phyloP scores from a whole-genome alignment of 2,888 invertebrate species.

The Eucriotettix oculatus region DNA sequence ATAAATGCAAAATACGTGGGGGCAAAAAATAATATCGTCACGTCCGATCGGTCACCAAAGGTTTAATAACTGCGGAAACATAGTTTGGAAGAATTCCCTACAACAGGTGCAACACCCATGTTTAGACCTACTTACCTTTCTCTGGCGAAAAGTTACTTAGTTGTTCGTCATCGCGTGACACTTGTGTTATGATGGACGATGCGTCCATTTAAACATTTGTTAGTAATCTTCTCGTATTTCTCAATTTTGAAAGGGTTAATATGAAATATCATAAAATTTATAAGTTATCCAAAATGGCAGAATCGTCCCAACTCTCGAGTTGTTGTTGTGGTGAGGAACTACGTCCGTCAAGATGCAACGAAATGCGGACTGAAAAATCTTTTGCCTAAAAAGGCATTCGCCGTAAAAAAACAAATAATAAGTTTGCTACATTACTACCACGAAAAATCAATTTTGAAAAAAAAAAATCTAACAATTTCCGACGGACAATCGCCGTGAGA shows the following conservation, averaged over 20 bases:
- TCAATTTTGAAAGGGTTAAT: conserved; percentile 12
- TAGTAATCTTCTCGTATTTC: conserved; percentile 11
- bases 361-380: too few relatives aligned
- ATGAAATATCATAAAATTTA: conserved; percentile 15
- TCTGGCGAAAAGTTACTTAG: conserved; percentile 80
- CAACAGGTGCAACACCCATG: conserved; percentile 14
- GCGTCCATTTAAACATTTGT: conserved; percentile 84
- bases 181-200: conserved; percentile 97
- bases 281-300: conserved; percentile 18
- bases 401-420: too few relatives aligned
- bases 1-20: too few relatives aligned
- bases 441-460: too few relatives aligned
- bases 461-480: too few relatives aligned
- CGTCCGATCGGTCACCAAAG: too few relatives aligned
- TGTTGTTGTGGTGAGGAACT: conserved; percentile 16
- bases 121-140: conserved; percentile 53
- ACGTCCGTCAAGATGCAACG: not conserved
- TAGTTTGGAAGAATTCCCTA: not conserved
- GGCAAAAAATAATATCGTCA: too few relatives aligned
- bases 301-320: conserved; percentile 12
- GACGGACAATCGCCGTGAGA: too few relatives aligned
- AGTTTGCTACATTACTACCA: too few relatives aligned
- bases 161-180: conserved; percentile 94
- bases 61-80: too few relatives aligned
- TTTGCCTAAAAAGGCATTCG: too few relatives aligned